Evolutionary conservation across 2,113 vertebrate genomes (phyloP).

Genomic region (Tychaedon coryphoeus): DNA sequence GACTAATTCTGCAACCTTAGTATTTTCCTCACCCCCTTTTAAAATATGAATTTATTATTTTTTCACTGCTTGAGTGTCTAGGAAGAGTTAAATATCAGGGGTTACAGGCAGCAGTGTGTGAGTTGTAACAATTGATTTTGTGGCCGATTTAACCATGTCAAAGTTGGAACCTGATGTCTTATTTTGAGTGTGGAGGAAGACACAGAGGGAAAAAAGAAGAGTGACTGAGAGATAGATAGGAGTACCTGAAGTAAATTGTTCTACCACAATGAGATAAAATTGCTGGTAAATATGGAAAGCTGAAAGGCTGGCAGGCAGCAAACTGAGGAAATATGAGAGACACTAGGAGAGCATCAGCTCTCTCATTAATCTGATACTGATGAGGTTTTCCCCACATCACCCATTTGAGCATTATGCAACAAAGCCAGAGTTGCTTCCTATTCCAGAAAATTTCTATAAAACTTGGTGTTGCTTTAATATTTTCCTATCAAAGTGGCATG

Average conservation of each 20-base stretch:
- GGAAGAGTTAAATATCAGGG: neutral
- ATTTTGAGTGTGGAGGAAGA: neutral
- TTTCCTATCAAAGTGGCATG: constrained; percentile 5
- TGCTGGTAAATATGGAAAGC: neutral
- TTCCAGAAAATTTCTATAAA: constrained; percentile 19
- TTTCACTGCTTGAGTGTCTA: neutral
- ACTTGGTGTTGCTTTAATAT: constrained; percentile 1
- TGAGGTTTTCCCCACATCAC: neutral
- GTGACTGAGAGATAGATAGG: neutral
- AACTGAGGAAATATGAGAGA: neutral
- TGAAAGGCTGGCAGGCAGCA: neutral
- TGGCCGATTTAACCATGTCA: neutral
- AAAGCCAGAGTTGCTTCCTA: neutral
- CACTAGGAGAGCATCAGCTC: neutral
- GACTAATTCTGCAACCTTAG: neutral
- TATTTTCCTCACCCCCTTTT: neutral
- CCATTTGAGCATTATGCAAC: neutral
- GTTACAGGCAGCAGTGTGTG: neutral
- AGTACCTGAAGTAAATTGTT: neutral
- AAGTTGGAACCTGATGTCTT: neutral
- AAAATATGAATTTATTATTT: neutral
- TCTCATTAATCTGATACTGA: neutral
- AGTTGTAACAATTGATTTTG: neutral
- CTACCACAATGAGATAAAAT: neutral
- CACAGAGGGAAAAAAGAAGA: neutral